These are phyloP conservation scores for Enteromius viviparus DNA, from an alignment of 2,797 vertebrate species.

Conservation along the genomic window DNA sequence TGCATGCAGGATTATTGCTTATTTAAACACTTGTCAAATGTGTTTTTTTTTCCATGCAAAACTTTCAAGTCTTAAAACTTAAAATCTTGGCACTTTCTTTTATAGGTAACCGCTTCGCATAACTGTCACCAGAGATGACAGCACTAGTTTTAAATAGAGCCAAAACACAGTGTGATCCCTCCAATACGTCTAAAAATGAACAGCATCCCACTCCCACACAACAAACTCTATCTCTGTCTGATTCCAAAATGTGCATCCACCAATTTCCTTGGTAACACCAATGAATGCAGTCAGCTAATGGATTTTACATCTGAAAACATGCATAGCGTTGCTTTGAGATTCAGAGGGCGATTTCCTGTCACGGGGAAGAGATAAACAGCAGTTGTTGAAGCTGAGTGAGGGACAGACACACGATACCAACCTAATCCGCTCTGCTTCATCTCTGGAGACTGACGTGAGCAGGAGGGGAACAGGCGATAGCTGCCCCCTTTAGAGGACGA, in stretches of 20 bases:
- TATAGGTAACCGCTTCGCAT: background rate
- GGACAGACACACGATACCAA: constrained; percentile 71
- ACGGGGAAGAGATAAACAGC: constrained; percentile 15
- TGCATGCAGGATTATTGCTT: constrained; percentile 16
- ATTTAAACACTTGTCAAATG: background rate
- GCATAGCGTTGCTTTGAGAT: constrained; percentile 12
- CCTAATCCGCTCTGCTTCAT: constrained; percentile 98
- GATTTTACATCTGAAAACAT: background rate
- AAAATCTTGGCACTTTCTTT: background rate
- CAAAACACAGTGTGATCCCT: background rate
- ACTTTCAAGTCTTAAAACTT: background rate
- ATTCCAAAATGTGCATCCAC: background rate
- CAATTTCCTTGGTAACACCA: background rate
- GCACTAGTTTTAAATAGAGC: constrained; percentile 1
- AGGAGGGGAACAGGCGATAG: constrained; percentile 94
- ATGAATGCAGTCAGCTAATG: constrained; percentile 11
- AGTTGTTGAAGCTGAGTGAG: constrained; percentile 25
- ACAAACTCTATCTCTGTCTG: background rate
- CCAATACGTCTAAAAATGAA: background rate
- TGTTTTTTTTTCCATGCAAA: background rate
- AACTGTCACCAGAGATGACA: background rate
- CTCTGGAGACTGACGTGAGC: constrained; percentile 91
- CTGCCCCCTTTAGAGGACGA: constrained; percentile 89
- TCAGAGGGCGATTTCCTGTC: constrained; percentile 23
- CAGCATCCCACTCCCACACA: background rate